Conservation (phyloP, 2,113 vertebrate species). For the Eulacestoma nigropectus region DNA sequence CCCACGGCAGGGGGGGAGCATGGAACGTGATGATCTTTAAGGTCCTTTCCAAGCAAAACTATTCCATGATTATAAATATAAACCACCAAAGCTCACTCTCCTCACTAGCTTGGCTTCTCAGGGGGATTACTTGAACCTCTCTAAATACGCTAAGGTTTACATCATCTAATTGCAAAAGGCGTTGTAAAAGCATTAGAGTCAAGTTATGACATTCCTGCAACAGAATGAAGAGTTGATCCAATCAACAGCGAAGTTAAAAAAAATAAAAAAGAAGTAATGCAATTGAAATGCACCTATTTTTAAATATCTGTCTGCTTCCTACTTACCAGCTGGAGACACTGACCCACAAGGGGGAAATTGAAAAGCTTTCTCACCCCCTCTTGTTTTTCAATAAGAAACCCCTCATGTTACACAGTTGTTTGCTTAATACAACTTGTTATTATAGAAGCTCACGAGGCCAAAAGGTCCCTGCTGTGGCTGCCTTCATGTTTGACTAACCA, state of each 20-base stretch:
- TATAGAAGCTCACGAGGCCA: conserved; percentile 43
- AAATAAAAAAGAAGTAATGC: not conserved
- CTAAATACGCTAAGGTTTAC: conserved; percentile 24
- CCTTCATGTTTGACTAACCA: conserved; percentile 33
- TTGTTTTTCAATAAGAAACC: conserved; percentile 44
- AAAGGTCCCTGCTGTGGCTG: conserved; percentile 12
- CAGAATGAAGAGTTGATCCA: conserved; percentile 14
- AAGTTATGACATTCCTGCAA: conserved; percentile 26
- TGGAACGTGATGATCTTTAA: not conserved
- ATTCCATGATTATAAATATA: not conserved
- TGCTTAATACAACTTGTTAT: conserved; percentile 37
- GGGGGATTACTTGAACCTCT: conserved; percentile 15
- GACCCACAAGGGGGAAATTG: not conserved
- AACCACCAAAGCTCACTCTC: conserved; percentile 23
- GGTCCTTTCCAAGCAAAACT: not conserved
- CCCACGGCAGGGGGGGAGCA: rapidly evolving
- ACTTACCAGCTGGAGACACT: not conserved
- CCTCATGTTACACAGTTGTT: conserved; percentile 31
- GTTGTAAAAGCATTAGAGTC: conserved; percentile 46
- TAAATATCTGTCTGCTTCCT: not conserved
- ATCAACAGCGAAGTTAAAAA: conserved; percentile 10
- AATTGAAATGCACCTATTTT: conserved; percentile 18
- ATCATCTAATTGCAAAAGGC: conserved; percentile 59
- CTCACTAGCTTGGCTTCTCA: not conserved
- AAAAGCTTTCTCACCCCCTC: conserved; percentile 30